A percentile compares a stretch with the other conserved stretches of the same genome.
phyloP scores from a whole-genome alignment of 2,113 vertebrate species.

The Aleadryas rufinucha region DNA sequence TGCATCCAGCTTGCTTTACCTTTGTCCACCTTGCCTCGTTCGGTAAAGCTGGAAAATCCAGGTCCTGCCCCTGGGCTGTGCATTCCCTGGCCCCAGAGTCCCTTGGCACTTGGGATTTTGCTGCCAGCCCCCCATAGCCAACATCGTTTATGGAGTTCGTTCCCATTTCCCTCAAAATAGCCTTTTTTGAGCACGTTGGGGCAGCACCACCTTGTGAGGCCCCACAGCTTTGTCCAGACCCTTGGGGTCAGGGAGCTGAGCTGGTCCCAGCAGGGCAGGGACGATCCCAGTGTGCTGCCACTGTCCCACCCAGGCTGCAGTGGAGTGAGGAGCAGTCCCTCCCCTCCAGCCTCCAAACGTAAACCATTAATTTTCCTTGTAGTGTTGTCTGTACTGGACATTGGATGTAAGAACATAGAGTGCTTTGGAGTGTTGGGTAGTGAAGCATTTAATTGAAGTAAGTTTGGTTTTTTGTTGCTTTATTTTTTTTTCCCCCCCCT shows the following conservation, averaged over 20 bases:
- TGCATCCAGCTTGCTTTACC: neutral
- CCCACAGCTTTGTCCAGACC: neutral
- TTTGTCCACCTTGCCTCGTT: neutral
- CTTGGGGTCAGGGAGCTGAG: neutral
- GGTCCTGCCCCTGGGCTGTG: neutral
- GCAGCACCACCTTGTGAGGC: neutral
- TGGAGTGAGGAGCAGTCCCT: neutral
- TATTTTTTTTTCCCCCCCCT: neutral
- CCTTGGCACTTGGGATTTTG: neutral
- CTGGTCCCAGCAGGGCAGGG: neutral
- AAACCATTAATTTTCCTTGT: constrained; percentile 49
- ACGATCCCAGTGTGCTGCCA: neutral
- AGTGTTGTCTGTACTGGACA: constrained; percentile 45
- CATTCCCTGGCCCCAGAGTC: neutral
- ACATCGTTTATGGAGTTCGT: neutral
- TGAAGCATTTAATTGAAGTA: constrained; percentile 43
- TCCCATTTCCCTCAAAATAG: neutral
- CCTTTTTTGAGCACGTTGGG: neutral
- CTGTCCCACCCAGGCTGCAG: neutral
- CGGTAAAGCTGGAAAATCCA: neutral
- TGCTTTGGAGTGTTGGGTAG: constrained; percentile 47
- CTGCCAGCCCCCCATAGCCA: neutral
- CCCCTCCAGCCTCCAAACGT: neutral
- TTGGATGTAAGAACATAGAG: constrained; percentile 36
- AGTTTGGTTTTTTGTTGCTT: constrained; percentile 13